phyloP scores from a whole-genome alignment of 2,113 vertebrate species.

The Menura novaehollandiae region DNA sequence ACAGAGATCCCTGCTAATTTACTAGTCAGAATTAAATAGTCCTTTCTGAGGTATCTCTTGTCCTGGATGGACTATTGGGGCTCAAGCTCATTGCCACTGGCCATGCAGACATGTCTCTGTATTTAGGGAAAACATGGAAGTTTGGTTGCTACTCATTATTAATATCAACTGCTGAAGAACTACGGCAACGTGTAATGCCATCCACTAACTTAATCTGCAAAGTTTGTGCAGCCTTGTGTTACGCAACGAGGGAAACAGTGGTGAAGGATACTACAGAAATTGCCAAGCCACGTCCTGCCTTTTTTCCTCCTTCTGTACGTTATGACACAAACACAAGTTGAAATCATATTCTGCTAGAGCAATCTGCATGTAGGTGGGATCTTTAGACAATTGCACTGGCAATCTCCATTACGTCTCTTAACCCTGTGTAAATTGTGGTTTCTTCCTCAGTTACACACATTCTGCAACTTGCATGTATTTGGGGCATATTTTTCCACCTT shows the following conservation, averaged over 20 bases:
- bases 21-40: not conserved
- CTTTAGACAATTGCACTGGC: not conserved
- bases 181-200: not conserved
- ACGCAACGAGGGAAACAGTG: fast-evolving
- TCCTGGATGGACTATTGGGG: not conserved
- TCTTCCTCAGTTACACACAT: not conserved
- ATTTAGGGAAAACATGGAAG: not conserved
- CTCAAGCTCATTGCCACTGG: not conserved
- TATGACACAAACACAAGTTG: not conserved
- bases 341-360: not conserved
- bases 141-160: not conserved
- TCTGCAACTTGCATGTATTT: not conserved
- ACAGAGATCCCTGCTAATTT: not conserved
- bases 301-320: not conserved
- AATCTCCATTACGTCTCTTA: not conserved
- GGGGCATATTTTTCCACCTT: not conserved
- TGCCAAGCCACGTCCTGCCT: not conserved
- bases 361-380: not conserved
- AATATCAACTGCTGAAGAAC: not conserved
- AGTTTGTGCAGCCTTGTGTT: not conserved
- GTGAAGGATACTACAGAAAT: not conserved
- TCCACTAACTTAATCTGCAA: not conserved
- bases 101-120: not conserved
- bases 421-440: not conserved
- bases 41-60: not conserved